Conservation (phyloP, 2,888 invertebrate genomes). For the Sipunculus nudus region DNA sequence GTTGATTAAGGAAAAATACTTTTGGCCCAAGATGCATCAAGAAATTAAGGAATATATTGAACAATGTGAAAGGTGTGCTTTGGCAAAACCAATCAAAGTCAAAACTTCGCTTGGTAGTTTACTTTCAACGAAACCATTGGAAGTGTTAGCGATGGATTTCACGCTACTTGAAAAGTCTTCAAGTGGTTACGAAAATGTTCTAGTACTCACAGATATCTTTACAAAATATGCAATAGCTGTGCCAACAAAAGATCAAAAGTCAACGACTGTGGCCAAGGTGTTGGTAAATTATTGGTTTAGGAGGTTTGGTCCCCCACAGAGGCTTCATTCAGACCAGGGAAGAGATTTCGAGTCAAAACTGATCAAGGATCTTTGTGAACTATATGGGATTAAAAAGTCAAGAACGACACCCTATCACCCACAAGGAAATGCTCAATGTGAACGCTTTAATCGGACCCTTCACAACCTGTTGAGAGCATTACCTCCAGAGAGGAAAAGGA, state of each 20-base stretch:
- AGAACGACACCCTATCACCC: constrained; percentile 27
- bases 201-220: too few species aligned
- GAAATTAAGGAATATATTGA: too few species aligned
- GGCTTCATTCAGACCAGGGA: constrained; percentile 25
- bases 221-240: too few species aligned
- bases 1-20: too few species aligned
- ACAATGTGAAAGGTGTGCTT: too few species aligned
- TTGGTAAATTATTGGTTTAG: constrained; percentile 23
- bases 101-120: too few species aligned
- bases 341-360: constrained; percentile 10
- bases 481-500: constrained; percentile 26
- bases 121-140: too few species aligned
- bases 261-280: constrained; percentile 19
- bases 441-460: constrained; percentile 31
- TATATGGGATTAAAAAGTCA: constrained; percentile 28
- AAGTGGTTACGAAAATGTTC: too few species aligned
- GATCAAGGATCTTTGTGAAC: constrained; percentile 22
- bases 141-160: too few species aligned
- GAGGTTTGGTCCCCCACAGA: constrained; percentile 16
- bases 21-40: too few species aligned
- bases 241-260: constrained; percentile 21
- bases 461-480: constrained; percentile 29
- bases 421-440: constrained; percentile 19
- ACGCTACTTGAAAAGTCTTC: too few species aligned
- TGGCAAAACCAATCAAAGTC: too few species aligned